Evolutionary conservation across 2,113 vertebrate species (phyloP).

Genomic region (Gymnocephalus cernua): DNA sequence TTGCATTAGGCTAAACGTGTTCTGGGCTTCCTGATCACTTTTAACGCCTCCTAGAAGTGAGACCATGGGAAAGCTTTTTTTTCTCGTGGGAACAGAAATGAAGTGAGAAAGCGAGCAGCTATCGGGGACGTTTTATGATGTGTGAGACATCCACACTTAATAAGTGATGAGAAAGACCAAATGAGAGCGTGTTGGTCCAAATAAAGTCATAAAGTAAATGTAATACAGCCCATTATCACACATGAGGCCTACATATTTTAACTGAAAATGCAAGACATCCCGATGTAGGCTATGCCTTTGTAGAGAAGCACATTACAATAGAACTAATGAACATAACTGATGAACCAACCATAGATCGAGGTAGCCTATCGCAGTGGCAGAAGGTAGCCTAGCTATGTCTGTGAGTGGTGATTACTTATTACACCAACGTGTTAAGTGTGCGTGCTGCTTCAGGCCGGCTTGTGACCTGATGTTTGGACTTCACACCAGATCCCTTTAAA

Average conservation of each 20-base stretch:
- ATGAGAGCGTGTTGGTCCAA: conserved; percentile 13
- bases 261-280: neutral
- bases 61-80: conserved; percentile 61
- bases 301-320: neutral
- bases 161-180: conserved; percentile 50
- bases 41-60: conserved; percentile 48
- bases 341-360: neutral
- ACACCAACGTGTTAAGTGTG: conserved; percentile 76
- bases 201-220: neutral
- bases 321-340: too few relatives aligned
- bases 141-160: conserved; percentile 70
- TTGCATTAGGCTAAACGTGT: conserved; percentile 11
- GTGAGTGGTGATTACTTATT: conserved; percentile 34
- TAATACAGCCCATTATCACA: neutral
- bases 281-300: neutral
- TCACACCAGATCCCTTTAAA: conserved; percentile 30
- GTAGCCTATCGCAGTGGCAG: neutral
- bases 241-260: neutral
- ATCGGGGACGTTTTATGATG: conserved; percentile 63
- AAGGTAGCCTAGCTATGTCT: conserved; percentile 10
- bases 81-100: conserved; percentile 74
- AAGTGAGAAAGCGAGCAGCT: conserved; percentile 74
- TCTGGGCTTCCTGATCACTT: neutral
- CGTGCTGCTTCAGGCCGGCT: conserved; percentile 43
- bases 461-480: conserved; percentile 48